Evolutionary conservation across 2,888 invertebrate species (phyloP), one percentile per base, ranked within the genome.

Genomic region (Cepaea hortensis): DNA sequence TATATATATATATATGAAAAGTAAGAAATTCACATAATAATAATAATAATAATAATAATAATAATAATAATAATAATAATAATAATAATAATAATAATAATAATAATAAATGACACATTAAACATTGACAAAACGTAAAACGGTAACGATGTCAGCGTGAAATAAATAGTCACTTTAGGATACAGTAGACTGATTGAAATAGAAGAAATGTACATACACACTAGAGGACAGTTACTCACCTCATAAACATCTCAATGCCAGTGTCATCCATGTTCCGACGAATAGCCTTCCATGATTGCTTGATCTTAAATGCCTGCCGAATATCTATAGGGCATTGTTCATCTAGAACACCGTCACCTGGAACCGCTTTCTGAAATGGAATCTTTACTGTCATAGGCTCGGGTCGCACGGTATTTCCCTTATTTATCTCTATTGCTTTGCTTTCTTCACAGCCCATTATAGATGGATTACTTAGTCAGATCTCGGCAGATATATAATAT

Each of bases 261-360:
- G 88, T 87, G 9, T 46, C 81, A 50, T 86, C 86, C 87, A 88
- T 87, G 50, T 87, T 80, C 6, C 88, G 77, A 9, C 86, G 68
- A 46, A 88, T 87, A 18, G 85, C 88, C 62, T 88, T 88, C 88
- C 88, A 88, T 6, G 88, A 87, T 81, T 85, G 85, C 61, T 88
- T 88, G 81, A 88, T 81, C 68, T 87, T 88, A 80, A 87, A 89
- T 9, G 83, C 83, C 79, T 89, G 87, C 3, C 88, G 48, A 1
- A 82, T 50, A 76, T 85, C 85, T 35, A 89, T 83, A 3, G 87
- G 87, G 20, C 85, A 72, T 61, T 70, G 77, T 11, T 75, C 35
- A 80, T 76, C 73, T 11, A n/a, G 46, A 2, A 15, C 81, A 9
- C 46, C 7, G 23, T 77, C 35, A 4, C 50, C 50, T 75, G 35